These are phyloP conservation scores for Leptodactylus fuscus DNA, from an alignment of 2,113 vertebrate species.

Conservation along the genomic window DNA sequence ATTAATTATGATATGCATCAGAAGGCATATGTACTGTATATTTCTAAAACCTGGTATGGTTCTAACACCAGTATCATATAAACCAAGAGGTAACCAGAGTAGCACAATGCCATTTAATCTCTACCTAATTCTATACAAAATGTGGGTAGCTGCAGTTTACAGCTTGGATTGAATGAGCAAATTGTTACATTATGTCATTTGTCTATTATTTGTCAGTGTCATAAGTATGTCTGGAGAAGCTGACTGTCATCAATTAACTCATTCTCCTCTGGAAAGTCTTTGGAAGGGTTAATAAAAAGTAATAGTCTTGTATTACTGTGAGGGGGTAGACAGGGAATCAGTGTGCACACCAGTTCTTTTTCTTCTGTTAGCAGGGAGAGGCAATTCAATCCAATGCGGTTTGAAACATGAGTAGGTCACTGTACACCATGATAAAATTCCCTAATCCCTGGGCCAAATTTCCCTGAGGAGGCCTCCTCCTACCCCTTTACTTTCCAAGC, in stretches of 20 bases:
- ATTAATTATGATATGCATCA: not conserved
- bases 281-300: slow-evolving; percentile 48
- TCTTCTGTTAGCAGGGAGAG: slow-evolving; percentile 85
- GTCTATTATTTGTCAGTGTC: not conserved
- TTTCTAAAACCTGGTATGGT: not conserved
- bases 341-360: slow-evolving; percentile 79
- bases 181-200: not conserved
- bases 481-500: slow-evolving; percentile 84
- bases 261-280: not conserved
- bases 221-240: not conserved
- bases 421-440: slow-evolving; percentile 98
- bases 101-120: not conserved
- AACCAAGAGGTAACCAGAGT: no score
- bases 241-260: slow-evolving; percentile 15
- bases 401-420: slow-evolving; percentile 98
- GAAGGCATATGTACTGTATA: not conserved
- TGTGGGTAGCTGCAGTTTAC: not conserved
- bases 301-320: slow-evolving; percentile 72
- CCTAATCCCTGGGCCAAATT: slow-evolving; percentile 95
- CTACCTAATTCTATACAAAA: not conserved
- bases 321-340: slow-evolving; percentile 72
- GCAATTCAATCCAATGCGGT: slow-evolving; percentile 86
- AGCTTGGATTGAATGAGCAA: not conserved
- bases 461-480: slow-evolving; percentile 87
- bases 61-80: not conserved